Base-by-base conservation (phyloP, 2,888 invertebrate genomes). In the Ophion slaviceki region DNA sequence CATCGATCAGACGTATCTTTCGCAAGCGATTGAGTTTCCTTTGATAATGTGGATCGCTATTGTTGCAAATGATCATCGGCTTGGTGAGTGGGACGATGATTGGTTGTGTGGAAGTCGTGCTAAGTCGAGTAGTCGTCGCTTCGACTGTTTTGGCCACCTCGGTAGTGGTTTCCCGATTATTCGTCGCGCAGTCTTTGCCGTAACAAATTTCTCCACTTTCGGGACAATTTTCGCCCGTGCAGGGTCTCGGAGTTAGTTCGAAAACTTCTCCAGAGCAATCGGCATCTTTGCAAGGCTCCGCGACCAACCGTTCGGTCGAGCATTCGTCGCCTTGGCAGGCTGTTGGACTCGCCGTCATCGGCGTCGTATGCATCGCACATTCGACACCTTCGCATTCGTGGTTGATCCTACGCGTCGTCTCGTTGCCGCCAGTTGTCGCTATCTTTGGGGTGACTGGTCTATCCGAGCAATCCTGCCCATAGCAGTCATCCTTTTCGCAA, bases 41-140 rank as follows among this genome's bases (percentile, higher is more conserved):
- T n/a, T 70, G 87, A 74, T 87, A 87, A 86, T 88, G 71, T 2
- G 84, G 86, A 87, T 90, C 86, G 28, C 67, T 82, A 68, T 88
- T 88, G 28, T 90, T 84, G 81, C 90, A 90, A 10, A 74, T 80
- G 2, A 79, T 77, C 28, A 6, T 28, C 0, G 11, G 10, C 7
- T 32, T n/a, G 11, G n/a, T 28, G 1, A n/a, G 57, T 20, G 61
- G 47, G 11, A 6, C 6, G 72, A 53, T 40, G 17, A 0, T 45
- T 17, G 2, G 47, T 32, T 11, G 1, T 3, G 20, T 40, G 47
- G 64, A 6, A 0, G 17, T 61, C 24, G 20, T 11, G 10, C 17
- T 17, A 8, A n/a, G 2, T 28, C 14, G 57, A 20, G 11, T 7
- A 11, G 64, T 66, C 59, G 64, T 3, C 3, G 75, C 6, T 47